These are phyloP conservation scores for Cossypha niveicapilla DNA, from an alignment of 2,797 vertebrate genomes.

Conservation along the genomic window DNA sequence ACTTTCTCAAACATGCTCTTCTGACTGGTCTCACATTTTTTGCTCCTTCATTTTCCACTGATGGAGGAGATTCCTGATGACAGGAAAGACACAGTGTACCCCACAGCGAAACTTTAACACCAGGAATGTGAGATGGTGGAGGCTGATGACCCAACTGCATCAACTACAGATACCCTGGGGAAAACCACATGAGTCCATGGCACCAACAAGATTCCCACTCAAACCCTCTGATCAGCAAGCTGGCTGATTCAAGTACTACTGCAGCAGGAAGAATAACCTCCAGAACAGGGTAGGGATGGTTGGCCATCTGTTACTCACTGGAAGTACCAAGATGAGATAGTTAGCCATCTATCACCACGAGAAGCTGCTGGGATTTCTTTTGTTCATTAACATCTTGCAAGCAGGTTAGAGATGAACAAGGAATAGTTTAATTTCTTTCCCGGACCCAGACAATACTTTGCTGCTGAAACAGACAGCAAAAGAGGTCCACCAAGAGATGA, in stretches of 20 bases:
- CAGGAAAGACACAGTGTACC: neutral
- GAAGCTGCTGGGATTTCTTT: neutral
- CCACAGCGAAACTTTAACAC: neutral
- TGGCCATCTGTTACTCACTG: no score
- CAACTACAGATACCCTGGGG: neutral
- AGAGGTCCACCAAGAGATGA: neutral
- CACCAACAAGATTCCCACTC: neutral
- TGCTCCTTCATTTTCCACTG: neutral
- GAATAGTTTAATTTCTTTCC: neutral
- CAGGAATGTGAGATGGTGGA: accelerated
- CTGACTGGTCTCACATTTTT: neutral
- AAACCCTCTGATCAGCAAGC: neutral
- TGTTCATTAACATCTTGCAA: neutral
- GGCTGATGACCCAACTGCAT: neutral
- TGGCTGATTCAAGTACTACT: neutral
- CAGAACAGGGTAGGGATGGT: neutral
- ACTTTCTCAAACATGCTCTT: neutral
- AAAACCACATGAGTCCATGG: neutral
- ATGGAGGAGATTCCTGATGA: neutral
- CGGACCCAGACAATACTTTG: neutral
- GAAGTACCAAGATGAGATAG: no score
- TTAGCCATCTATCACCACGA: neutral
- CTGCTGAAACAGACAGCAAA: neutral
- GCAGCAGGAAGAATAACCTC: neutral
- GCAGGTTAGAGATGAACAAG: neutral